Percentiles rank a stretch among this genome's conserved stretches.
phyloP scores from a whole-genome alignment of 2,888 invertebrate genomes.

The Geotrupes spiniger region DNA sequence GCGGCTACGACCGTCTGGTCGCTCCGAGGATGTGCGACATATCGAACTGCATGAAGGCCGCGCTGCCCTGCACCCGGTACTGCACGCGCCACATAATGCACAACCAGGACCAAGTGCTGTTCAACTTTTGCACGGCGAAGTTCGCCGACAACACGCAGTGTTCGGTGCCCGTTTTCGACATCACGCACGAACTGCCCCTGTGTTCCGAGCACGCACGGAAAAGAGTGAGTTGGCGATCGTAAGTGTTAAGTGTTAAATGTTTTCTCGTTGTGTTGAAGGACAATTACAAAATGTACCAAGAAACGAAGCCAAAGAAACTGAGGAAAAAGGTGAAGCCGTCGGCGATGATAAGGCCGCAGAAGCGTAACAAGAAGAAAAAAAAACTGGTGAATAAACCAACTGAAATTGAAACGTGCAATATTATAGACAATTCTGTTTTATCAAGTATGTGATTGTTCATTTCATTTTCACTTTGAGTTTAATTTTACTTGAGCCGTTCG shows the following conservation, averaged over 20 bases:
- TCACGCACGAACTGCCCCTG: slow-evolving; percentile 76
- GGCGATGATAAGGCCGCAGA: slow-evolving; percentile 56
- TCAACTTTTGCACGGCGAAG: slow-evolving; percentile 77
- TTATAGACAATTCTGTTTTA: slow-evolving; percentile 20
- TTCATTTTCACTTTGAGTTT: neutral
- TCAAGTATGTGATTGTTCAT: slow-evolving; percentile 13
- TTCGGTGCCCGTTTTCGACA: slow-evolving; percentile 74
- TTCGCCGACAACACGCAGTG: slow-evolving; percentile 77
- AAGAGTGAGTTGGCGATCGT: slow-evolving; percentile 53
- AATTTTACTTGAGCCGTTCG: neutral
- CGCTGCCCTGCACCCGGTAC: slow-evolving; percentile 76
- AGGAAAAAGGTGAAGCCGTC: slow-evolving; percentile 60
- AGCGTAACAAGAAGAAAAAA: slow-evolving; percentile 56
- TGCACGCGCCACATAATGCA: slow-evolving; percentile 83
- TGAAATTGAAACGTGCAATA: slow-evolving; percentile 19
- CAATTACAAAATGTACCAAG: slow-evolving; percentile 76
- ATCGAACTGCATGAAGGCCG: slow-evolving; percentile 47
- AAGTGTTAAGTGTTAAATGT: neutral
- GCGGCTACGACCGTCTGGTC: slow-evolving; percentile 29
- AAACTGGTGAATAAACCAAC: slow-evolving; percentile 15
- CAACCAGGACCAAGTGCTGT: slow-evolving; percentile 73
- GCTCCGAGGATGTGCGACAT: slow-evolving; percentile 28
- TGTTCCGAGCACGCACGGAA: slow-evolving; percentile 84
- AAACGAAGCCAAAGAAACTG: slow-evolving; percentile 70
- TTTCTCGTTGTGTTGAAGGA: slow-evolving; percentile 54